Base-by-base conservation (phyloP, 37 sponge, comb jelly and placozoan species). In the Lycopodina hypogea region DNA sequence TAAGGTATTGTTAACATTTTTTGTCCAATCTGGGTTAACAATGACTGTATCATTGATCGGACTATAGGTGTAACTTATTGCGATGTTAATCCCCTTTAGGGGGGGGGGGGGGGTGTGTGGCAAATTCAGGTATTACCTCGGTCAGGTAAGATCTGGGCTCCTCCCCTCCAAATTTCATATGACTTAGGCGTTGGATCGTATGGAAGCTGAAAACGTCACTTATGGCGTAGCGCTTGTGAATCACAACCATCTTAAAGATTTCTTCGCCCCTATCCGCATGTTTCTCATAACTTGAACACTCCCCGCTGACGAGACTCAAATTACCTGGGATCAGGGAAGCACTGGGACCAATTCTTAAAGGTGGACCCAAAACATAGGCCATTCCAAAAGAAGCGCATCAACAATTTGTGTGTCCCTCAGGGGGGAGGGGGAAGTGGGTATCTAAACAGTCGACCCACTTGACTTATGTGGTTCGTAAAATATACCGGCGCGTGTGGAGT, bases 111-210 rank as follows among this genome's bases (percentile, higher is more conserved):
- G 34, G 38, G 2, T 24, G 42, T 2, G 23, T 22, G 1, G 42
- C 63, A 60, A 9, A n/a, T n/a, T n/a, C n/a, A n/a, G n/a, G n/a
- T n/a, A n/a, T 74, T 59, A 86, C 86, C 73, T 79, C 75, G 14
- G 80, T 79, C 18, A 86, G 56, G 37, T 33, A 56, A 26, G 68
- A 40, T 28, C 23, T 33, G 14, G 42, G 48, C 8, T 42, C 65
- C 24, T 77, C 72, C n/a, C 22, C 28, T 22, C 39, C 37, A 33
- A 37, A 57, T 22, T 32, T 52, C 39, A 24, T 53, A 73, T 61
- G 24, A 30, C 71, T 40, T 34, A 45, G 48, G 48, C 9, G 48
- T 9, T 12, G 4, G 48, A 9, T 12, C 4, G 48, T 45, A 12
- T 9, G 4, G 9, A 9, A 42, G 57, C 73, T 28, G 24, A 42